Conservation (phyloP, 2,113 vertebrate genomes). For the Ursus arctos region DNA sequence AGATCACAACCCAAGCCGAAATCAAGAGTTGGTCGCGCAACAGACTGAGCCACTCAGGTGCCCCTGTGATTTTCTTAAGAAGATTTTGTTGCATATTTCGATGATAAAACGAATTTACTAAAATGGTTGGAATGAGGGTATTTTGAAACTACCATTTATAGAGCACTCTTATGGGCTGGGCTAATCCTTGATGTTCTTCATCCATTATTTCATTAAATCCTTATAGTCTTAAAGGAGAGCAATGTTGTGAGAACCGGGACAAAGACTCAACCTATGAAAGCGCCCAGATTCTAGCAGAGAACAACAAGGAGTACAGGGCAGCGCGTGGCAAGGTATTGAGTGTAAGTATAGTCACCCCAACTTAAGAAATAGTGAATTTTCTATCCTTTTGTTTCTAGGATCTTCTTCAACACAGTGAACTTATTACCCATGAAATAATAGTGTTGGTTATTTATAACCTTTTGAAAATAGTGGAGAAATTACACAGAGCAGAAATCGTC, state of each 20-base stretch:
- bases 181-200: background rate
- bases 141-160: constrained; percentile 52
- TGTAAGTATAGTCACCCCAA: background rate
- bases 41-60: background rate
- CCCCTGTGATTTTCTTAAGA: background rate
- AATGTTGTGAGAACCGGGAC: background rate
- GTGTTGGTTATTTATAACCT: constrained; percentile 86
- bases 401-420: constrained; percentile 81
- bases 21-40: background rate
- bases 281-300: background rate
- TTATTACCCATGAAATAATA: constrained; percentile 79
- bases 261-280: background rate
- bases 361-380: background rate
- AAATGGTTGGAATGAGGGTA: constrained; percentile 30
- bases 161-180: background rate
- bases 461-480: constrained; percentile 88
- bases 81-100: constrained; percentile 26
- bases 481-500: constrained; percentile 91
- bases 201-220: constrained; percentile 13
- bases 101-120: constrained; percentile 6
- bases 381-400: constrained; percentile 82
- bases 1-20: background rate
- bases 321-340: background rate
- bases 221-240: background rate
- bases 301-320: no score